Base-by-base conservation (phyloP, 2,113 vertebrate genomes). In the Myiozetetes cayanensis region DNA sequence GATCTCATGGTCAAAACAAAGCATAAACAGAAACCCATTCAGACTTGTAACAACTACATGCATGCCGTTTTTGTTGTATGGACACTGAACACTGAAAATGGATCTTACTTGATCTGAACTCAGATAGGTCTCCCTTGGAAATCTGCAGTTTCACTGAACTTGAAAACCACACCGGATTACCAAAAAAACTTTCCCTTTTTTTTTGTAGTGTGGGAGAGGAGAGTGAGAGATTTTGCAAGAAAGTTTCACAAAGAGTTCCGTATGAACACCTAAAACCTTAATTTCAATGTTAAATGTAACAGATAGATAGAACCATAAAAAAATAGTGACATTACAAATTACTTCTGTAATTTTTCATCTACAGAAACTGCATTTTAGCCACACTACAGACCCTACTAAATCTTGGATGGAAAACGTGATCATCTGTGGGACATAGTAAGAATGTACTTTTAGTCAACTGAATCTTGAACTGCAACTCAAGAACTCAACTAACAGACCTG, bases 381-480 rank as follows among this genome's bases (percentile, higher is more conserved):
- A 81, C 37, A n/a, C 46, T 76, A 82, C 53, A 47, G 35, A 63
- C 39, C 55, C 19, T 92, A 18, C 70, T 77, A 35, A 73, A 63
- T 50, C 62, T 52, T 85, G 50, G 63, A 86, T 53, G 61, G 13
- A 89, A 93, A 83, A 93, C 44, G 81, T 9, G 39, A 80, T 24
- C 84, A 89, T 27, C 68, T 56, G n/a, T 52, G 24, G 44, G 37
- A 23, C 90, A 91, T 78, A 94, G 75, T 72, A 56, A 23, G 20
- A 94, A 87, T 55, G 30, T 30, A 62, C 77, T 87, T 87, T 78
- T 73, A 84, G 80, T 49, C 71, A 90, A 78, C 12, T 46, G 37
- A 84, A 91, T 44, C 53, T 65, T 83, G 59, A 96, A 56, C 25
- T 96, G 24, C 30, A 86, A 59, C 53, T 52, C 35, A 91, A 93